Evolutionary conservation across 2,888 invertebrate genomes (phyloP).

Genomic region (Xylocampa areola): DNA sequence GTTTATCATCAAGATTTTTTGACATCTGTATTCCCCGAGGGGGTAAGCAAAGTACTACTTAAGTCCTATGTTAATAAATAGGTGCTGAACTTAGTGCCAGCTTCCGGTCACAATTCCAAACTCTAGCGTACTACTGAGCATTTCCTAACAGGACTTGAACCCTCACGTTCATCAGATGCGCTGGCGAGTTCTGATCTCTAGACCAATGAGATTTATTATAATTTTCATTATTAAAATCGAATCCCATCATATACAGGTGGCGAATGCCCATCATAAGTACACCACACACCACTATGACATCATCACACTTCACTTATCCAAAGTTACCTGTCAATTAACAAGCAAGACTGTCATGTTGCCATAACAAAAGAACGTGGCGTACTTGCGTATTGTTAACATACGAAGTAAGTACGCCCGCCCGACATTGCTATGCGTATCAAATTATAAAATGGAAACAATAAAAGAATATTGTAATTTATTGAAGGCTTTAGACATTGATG

Average conservation of each 20-base stretch:
- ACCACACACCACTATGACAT: neutral
- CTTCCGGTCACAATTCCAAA: too few species aligned
- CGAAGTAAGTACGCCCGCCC: too few species aligned
- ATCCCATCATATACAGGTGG: slow-evolving; percentile 4
- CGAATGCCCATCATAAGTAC: slow-evolving; percentile 1
- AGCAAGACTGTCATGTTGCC: slow-evolving; percentile 12
- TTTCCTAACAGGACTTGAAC: too few species aligned
- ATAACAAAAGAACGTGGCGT: slow-evolving; percentile 39
- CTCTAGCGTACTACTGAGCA: too few species aligned
- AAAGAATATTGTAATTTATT: slow-evolving; percentile 2
- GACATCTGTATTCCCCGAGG: too few species aligned
- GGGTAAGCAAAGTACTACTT: too few species aligned
- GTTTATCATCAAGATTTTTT: too few species aligned
- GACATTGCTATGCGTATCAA: slow-evolving; percentile 24
- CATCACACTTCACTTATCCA: slow-evolving; percentile 19
- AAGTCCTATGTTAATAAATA: too few species aligned
- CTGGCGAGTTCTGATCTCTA: neutral
- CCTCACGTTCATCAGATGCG: too few species aligned
- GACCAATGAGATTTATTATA: neutral
- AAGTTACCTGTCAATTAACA: slow-evolving; percentile 22
- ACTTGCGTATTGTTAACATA: slow-evolving; percentile 20
- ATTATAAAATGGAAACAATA: slow-evolving; percentile 41
- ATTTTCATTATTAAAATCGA: too few species aligned
- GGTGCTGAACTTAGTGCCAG: too few species aligned
- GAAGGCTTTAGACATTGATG: neutral